Evolutionary conservation across 2,797 vertebrate genomes (phyloP).

Genomic region (Pogonophryne albipinna): DNA sequence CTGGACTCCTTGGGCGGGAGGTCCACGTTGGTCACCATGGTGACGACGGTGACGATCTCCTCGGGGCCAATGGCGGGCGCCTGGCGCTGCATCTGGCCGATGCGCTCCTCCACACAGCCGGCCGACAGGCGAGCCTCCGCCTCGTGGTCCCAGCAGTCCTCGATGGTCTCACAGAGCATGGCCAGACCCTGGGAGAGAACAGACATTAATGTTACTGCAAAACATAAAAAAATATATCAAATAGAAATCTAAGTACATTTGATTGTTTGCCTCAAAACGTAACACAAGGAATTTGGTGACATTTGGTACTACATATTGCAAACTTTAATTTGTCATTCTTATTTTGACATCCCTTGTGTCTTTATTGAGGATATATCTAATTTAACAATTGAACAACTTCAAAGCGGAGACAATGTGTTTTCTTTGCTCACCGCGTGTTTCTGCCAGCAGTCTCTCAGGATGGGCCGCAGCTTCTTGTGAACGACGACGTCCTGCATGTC

Average conservation of each 20-base stretch:
- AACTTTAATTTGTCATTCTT: too few species aligned
- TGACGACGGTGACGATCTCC: slow-evolving; percentile 97
- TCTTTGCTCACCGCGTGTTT: slow-evolving; percentile 91
- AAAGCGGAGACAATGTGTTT: background rate
- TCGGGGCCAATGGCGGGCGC: slow-evolving; percentile 93
- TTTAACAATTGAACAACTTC: background rate
- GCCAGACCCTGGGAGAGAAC: slow-evolving; percentile 89
- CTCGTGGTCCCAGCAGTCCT: slow-evolving; percentile 99
- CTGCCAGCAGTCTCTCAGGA: slow-evolving; percentile 96
- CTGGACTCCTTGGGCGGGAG: slow-evolving; percentile 99
- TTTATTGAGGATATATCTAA: too few species aligned
- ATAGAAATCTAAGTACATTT: too few species aligned
- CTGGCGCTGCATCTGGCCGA: slow-evolving; percentile 96
- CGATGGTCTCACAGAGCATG: slow-evolving; percentile 96
- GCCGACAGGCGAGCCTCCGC: slow-evolving; percentile 96
- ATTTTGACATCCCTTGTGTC: too few species aligned
- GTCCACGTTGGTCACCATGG: slow-evolving; percentile 99
- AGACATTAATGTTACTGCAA: background rate
- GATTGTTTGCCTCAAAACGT: background rate
- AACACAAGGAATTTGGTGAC: background rate
- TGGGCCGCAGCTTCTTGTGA: slow-evolving; percentile 97
- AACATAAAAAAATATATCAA: too few species aligned
- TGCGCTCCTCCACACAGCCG: slow-evolving; percentile 96
- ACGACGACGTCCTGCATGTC: slow-evolving; percentile 99
- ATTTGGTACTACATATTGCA: too few species aligned